Conservation (phyloP, 1,140 invertebrate genomes). For the Cepaea nemoralis region DNA sequence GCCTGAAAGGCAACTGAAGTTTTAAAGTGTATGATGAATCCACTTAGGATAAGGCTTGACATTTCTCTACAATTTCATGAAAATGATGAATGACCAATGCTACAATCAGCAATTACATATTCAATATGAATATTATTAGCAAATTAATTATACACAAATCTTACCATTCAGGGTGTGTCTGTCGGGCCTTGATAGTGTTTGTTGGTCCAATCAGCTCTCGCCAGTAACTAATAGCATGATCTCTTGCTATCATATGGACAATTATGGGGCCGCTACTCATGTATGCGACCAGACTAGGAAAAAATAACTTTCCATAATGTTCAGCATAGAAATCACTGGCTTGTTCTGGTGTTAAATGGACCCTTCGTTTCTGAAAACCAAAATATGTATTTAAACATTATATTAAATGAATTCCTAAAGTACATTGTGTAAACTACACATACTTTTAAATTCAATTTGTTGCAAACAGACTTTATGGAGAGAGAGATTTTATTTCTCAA, state of each 20-base stretch:
- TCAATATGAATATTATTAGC: no score
- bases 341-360: slow-evolving; percentile 84
- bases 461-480: no score
- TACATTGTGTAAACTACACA: neutral
- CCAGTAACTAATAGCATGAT: slow-evolving; percentile 81
- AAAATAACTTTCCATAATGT: slow-evolving; percentile 80
- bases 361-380: slow-evolving; percentile 75
- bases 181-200: slow-evolving; percentile 77
- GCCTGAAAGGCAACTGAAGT: no score
- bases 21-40: no score
- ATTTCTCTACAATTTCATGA: no score
- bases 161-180: slow-evolving; percentile 79
- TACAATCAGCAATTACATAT: no score
- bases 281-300: slow-evolving; percentile 81
- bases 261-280: slow-evolving; percentile 83
- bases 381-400: neutral
- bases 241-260: slow-evolving; percentile 78
- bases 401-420: neutral
- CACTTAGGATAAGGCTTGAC: no score
- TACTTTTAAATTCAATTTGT: no score
- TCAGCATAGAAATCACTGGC: slow-evolving; percentile 85
- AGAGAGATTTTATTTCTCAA: no score
- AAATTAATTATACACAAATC: neutral
- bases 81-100: no score
- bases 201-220: slow-evolving; percentile 80